Conservation (phyloP, 2,113 vertebrate species). For the Symphodus melops region DNA sequence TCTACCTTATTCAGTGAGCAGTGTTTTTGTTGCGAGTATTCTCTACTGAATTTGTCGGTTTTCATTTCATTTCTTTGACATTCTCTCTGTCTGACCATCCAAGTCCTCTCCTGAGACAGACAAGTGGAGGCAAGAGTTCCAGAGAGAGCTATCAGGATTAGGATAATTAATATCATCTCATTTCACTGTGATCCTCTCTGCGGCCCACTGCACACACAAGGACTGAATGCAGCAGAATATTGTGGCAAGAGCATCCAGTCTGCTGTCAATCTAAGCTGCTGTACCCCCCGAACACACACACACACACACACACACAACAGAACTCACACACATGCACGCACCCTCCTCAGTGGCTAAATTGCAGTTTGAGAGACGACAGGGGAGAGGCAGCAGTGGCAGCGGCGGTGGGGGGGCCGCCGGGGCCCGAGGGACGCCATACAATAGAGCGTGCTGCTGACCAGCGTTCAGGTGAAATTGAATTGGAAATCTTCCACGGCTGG, state of each 20-base stretch:
- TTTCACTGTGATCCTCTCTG: constrained; percentile 78
- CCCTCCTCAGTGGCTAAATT: constrained; percentile 86
- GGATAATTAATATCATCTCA: constrained; percentile 85
- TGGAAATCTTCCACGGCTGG: constrained; percentile 96
- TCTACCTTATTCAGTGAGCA: constrained; percentile 52
- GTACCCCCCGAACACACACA: constrained; percentile 40
- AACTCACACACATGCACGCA: constrained; percentile 34
- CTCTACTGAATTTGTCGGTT: constrained; percentile 72
- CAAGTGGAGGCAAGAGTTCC: constrained; percentile 72
- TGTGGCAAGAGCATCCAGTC: constrained; percentile 86
- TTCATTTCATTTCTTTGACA: constrained; percentile 76
- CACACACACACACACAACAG: not conserved
- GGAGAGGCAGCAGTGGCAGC: constrained; percentile 70
- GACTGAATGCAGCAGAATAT: constrained; percentile 80
- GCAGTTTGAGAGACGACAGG: constrained; percentile 92
- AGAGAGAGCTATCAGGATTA: constrained; percentile 84
- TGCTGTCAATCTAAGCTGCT: constrained; percentile 85
- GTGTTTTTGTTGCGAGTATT: constrained; percentile 69
- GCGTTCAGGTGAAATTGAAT: constrained; percentile 98
- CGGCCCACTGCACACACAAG: constrained; percentile 79
- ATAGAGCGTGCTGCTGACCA: constrained; percentile 94
- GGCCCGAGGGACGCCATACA: constrained; percentile 92
- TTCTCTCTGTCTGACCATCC: constrained; percentile 80
- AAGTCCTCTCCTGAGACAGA: constrained; percentile 79
- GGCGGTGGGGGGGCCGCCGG: constrained; percentile 68